Conservation (phyloP, 2,113 vertebrate species). For the Piprites chloris region DNA sequence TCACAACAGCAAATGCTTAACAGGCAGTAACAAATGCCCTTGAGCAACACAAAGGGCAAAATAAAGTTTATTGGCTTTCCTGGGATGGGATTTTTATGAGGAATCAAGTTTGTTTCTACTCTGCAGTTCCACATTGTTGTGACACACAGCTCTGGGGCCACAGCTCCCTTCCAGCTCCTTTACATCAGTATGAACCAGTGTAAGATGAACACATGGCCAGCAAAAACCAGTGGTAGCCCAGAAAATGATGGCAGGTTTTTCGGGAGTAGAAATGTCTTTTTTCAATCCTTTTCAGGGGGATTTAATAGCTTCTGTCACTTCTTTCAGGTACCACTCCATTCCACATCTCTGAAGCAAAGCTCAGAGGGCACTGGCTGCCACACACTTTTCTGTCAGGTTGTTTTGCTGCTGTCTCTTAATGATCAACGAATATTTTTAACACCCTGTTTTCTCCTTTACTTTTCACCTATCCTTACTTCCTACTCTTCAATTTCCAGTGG, state of each 20-base stretch:
- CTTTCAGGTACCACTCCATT: background rate
- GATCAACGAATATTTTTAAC: background rate
- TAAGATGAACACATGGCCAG: background rate
- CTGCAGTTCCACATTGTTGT: background rate
- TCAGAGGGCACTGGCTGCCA: background rate
- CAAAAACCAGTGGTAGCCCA: background rate
- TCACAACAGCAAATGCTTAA: background rate
- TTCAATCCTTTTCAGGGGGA: background rate
- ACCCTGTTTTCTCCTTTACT: background rate
- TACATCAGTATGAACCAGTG: background rate
- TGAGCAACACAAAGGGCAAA: background rate
- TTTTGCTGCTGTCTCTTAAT: background rate
- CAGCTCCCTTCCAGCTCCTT: rapidly evolving
- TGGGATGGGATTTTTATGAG: background rate
- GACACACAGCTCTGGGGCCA: background rate
- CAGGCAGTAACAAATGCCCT: background rate
- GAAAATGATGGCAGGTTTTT: background rate
- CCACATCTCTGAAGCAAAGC: background rate
- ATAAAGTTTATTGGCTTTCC: background rate
- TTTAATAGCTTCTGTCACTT: background rate
- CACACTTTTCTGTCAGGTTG: background rate
- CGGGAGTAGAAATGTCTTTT: background rate
- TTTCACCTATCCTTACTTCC: background rate
- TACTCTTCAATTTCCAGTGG: background rate
- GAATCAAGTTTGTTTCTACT: background rate